Conservation (phyloP, 2,113 vertebrate species). For the Gracilinanus agilis region DNA sequence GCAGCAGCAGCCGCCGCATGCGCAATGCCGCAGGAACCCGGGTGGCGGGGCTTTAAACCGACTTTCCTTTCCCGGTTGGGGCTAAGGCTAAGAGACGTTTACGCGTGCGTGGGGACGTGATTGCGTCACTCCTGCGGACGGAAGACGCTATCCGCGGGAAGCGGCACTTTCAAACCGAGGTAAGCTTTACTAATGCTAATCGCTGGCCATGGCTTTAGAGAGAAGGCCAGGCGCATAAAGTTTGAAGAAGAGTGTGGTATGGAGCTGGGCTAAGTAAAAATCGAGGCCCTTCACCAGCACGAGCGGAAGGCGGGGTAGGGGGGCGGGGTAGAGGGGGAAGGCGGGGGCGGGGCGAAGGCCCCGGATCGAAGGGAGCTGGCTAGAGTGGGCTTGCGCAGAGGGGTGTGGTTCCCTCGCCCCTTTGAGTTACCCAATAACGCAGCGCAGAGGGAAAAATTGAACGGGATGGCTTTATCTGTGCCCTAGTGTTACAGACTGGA, state of each 20-base stretch:
- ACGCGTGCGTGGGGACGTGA: background rate
- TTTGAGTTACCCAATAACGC: too few relatives aligned
- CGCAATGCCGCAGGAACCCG: accelerated
- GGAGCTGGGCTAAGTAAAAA: background rate
- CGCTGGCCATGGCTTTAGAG: background rate
- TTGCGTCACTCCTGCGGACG: background rate
- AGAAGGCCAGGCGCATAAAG: background rate
- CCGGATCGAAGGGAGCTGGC: background rate
- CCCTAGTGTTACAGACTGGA: background rate
- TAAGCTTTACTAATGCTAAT: background rate
- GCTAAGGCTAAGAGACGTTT: background rate
- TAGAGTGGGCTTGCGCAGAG: background rate
- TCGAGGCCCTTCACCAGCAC: background rate
- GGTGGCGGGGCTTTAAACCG: background rate
- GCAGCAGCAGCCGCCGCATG: background rate
- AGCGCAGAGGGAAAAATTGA: too few relatives aligned
- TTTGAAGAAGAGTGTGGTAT: background rate
- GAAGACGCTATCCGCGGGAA: background rate
- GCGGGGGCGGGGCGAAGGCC: too few relatives aligned
- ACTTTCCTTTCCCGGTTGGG: background rate
- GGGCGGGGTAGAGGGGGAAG: too few relatives aligned
- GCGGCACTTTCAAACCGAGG: background rate
- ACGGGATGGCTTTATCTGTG: too few relatives aligned
- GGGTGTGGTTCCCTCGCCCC: background rate
- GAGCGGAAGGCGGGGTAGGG: background rate